Conservation (phyloP, 2,113 vertebrate genomes). For the Columba janthina region DNA sequence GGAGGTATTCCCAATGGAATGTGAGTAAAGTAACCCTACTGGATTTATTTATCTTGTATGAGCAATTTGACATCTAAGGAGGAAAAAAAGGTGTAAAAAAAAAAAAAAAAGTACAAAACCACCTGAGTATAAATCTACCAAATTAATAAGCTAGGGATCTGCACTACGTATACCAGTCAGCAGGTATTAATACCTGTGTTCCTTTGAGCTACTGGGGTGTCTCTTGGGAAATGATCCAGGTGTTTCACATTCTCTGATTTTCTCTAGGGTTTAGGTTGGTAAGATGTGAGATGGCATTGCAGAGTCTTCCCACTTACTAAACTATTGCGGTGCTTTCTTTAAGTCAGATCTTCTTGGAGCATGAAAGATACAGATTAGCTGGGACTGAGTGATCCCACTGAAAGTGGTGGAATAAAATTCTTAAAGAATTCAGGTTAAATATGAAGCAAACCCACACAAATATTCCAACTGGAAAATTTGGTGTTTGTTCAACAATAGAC, state of each 20-base stretch:
- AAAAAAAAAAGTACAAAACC: not conserved
- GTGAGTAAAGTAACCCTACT: not conserved
- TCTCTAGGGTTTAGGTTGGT: not conserved
- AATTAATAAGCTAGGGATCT: not conserved
- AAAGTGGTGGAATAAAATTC: not conserved
- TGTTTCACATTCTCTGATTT: rapidly evolving
- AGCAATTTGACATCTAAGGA: not conserved
- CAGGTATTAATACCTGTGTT: not conserved
- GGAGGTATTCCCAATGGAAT: not conserved
- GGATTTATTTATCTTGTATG: not conserved
- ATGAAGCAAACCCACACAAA: not conserved
- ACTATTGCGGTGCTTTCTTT: not conserved
- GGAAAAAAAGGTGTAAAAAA: not conserved
- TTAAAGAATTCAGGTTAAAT: not conserved
- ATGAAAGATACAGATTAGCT: not conserved
- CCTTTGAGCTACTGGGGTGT: not conserved
- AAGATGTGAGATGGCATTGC: not conserved
- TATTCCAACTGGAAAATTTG: not conserved
- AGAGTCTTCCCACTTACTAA: not conserved
- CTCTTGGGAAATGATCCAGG: not conserved
- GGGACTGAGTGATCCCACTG: not conserved
- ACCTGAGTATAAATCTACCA: not conserved
- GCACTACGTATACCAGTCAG: no score
- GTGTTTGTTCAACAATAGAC: not conserved
- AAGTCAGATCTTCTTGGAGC: not conserved